Evolutionary conservation across 1,140 invertebrate species (phyloP).

Genomic region (Camponotus floridanus): DNA sequence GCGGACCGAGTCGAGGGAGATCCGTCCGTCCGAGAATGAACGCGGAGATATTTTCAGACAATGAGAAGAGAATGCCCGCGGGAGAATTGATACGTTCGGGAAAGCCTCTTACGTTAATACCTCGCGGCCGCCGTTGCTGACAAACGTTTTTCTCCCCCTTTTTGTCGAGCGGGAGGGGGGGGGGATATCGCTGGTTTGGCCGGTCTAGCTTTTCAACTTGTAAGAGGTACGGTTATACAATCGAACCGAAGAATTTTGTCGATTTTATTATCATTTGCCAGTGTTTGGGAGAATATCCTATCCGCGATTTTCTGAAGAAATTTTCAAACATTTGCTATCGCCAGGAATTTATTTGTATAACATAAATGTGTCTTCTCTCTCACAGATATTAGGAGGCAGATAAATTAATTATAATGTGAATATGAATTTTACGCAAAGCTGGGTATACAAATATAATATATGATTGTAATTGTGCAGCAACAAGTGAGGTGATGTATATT

Average conservation of each 20-base stretch:
- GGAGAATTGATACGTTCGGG: slow-evolving; percentile 27
- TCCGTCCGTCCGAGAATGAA: slow-evolving; percentile 27
- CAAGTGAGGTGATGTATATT: neutral
- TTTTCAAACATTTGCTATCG: neutral
- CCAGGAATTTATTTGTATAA: neutral
- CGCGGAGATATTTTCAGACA: neutral
- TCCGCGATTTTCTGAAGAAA: neutral
- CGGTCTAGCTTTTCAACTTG: neutral
- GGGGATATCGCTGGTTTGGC: slow-evolving; percentile 27
- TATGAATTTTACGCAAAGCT: neutral
- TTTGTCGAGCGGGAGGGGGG: neutral
- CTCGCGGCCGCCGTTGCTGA: slow-evolving; percentile 38
- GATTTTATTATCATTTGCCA: neutral
- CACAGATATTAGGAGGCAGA: neutral
- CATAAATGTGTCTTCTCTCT: neutral
- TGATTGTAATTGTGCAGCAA: neutral
- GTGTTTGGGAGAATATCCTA: neutral
- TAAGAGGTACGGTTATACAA: slow-evolving; percentile 23
- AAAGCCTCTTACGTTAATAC: slow-evolving; percentile 61
- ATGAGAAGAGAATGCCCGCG: slow-evolving; percentile 10
- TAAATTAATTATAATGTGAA: neutral
- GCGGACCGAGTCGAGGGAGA: neutral
- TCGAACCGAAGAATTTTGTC: slow-evolving; percentile 10
- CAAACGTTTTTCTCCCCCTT: slow-evolving; percentile 55
- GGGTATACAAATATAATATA: neutral